These are phyloP conservation scores for Anthopleura xanthogrammica DNA, from an alignment of 92 coral and sea anemone species.

Conservation along the genomic window DNA sequence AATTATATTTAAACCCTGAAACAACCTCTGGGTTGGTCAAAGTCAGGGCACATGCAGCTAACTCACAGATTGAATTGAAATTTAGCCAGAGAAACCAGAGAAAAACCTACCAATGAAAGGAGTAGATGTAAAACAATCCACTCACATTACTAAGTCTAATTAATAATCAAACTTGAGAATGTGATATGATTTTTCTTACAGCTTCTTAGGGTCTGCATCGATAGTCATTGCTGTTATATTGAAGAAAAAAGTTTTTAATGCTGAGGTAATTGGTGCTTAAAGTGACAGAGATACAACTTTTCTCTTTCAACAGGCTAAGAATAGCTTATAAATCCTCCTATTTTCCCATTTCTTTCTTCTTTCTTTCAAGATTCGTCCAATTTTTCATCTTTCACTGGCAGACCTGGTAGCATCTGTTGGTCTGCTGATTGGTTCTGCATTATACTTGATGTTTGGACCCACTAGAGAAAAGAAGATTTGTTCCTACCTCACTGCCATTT, in stretches of 20 bases:
- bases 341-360: neutral
- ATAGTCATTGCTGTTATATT: constrained; percentile 34
- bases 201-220: constrained; percentile 40
- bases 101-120: too few relatives aligned
- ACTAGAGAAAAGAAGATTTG: constrained; percentile 1
- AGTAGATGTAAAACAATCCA: too few relatives aligned
- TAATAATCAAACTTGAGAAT: too few relatives aligned
- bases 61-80: too few relatives aligned
- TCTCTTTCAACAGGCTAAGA: too few relatives aligned
- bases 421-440: constrained; percentile 23
- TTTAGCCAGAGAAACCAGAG: too few relatives aligned
- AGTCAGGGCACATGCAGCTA: too few relatives aligned
- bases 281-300: neutral
- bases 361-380: constrained; percentile 33
- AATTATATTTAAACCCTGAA: too few relatives aligned
- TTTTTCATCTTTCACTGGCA: constrained; percentile 48
- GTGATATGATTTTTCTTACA: neutral
- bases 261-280: constrained; percentile 31
- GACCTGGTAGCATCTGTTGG: constrained; percentile 38
- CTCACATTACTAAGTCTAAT: too few relatives aligned
- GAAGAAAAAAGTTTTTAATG: constrained; percentile 25
- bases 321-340: too few relatives aligned
- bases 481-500: constrained; percentile 40
- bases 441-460: neutral
- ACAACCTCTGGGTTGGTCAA: too few relatives aligned